Evolutionary conservation across 2,797 vertebrate species (phyloP).

Genomic region (Lacerta bilineata): DNA sequence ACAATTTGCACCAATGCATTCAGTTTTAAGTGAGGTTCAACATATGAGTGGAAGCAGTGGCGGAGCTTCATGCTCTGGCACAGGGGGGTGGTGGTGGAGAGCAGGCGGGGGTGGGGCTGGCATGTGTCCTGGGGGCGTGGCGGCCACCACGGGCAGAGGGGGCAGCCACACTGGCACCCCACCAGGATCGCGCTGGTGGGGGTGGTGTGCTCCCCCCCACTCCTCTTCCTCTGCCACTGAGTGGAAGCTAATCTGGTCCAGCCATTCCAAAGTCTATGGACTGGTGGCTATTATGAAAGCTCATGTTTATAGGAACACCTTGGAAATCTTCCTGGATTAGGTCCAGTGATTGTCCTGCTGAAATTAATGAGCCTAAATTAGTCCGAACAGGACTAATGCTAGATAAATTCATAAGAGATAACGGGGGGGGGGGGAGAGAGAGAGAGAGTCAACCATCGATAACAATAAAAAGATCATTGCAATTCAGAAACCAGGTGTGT

Average conservation of each 20-base stretch:
- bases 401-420: neutral
- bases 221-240: neutral
- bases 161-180: no score
- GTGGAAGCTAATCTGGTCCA: neutral
- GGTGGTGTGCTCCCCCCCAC: no score
- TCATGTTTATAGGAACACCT: neutral
- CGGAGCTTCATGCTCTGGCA: no score
- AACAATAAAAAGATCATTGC: neutral
- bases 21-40: neutral
- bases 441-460: neutral
- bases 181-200: no score
- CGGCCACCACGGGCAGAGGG: no score
- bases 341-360: neutral
- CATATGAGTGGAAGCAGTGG: neutral
- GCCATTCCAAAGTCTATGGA: neutral
- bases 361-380: no score
- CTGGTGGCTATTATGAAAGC: neutral
- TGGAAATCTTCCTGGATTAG: slow-evolving; percentile 18
- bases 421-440: neutral
- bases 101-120: no score
- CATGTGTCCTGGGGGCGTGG: no score
- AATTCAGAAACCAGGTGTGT: neutral
- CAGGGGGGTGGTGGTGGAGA: no score
- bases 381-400: no score
- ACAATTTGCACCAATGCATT: neutral